Evolutionary conservation across 2,113 vertebrate genomes (phyloP), one percentile per base, ranked within the genome.

Genomic region (Periophthalmodon schlosseri): DNA sequence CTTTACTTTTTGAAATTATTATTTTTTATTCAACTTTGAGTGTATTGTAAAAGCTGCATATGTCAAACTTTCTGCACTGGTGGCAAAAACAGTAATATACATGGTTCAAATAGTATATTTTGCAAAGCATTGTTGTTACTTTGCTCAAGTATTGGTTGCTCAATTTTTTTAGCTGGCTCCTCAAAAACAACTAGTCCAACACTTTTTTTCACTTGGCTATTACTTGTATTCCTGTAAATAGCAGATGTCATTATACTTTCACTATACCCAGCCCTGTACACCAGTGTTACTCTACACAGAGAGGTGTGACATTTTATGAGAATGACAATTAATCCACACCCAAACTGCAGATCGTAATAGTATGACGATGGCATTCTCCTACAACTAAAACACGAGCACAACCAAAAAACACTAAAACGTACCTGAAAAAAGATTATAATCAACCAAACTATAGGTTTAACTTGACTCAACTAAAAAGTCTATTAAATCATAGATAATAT

Each of bases 231-330:
- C 18, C 20, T 56, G 52, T 56, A 56, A 5, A 52, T 50, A 16
- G 54, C 56, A 58, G 23, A 12, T 60, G 8, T 56, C 54, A 21
- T 56, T 1, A 9, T 10, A 21, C 21, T 34, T 63, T 18, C 15
- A 18, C 28, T 63, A 34, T 9, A 24, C 13, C 58, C 24, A 2
- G 5, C 21, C 21, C 23, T 23, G 7, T n/a, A 2, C 46, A 47
- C 46, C 20, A 56, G 20, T 56, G 52, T 52, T 20, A 18, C 12
- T 13, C 13, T 9, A 18, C 28, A 63, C 28, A 63, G 28, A 12
- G 33, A 73, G 76, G 79, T 79, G 73, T 80, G 78, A 74, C 74
- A 9, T 16, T 44, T 80, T 77, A 47, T 34, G 52, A 76, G 24
- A 71, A 74, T 23, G 65, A n/a, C 5, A 63, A 18, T 46, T 23